phyloP scores from a whole-genome alignment of 1,140 invertebrate species.

The Drosophila jambulina region DNA sequence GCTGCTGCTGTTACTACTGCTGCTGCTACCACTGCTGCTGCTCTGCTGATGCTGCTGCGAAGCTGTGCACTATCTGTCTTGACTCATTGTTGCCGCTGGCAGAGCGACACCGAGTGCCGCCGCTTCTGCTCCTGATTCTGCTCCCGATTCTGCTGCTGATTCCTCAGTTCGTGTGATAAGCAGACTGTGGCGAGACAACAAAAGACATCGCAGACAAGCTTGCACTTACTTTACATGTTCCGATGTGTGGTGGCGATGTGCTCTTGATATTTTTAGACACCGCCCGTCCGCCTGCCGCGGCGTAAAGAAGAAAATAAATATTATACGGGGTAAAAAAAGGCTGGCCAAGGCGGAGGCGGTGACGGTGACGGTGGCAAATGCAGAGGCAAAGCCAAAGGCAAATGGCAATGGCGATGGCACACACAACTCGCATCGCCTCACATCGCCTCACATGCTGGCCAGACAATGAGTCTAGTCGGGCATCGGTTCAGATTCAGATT shows the following conservation, averaged over 20 bases:
- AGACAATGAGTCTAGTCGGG: constrained; percentile 76
- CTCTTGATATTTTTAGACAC: constrained; percentile 68
- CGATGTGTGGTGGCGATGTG: constrained; percentile 21
- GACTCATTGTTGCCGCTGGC: constrained; percentile 27
- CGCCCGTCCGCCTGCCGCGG: constrained; percentile 40
- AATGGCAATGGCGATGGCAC: constrained; percentile 50
- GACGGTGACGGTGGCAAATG: constrained; percentile 1
- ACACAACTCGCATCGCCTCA: constrained; percentile 56
- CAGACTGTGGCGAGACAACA: constrained; percentile 81
- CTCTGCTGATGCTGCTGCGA: constrained; percentile 1
- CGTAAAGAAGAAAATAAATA: constrained; percentile 20
- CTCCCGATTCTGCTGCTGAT: constrained; percentile 29
- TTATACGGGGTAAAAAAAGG: constrained; percentile 24
- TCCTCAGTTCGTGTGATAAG: constrained; percentile 57
- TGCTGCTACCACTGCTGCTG: background rate
- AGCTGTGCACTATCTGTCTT: constrained; percentile 20
- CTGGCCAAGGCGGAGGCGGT: constrained; percentile 15
- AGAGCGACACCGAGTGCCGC: constrained; percentile 20
- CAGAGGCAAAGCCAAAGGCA: constrained; percentile 54
- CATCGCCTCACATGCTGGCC: constrained; percentile 53
- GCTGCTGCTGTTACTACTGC: background rate
- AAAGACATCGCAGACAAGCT: constrained; percentile 76
- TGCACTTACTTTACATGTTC: constrained; percentile 70
- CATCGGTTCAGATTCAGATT: constrained; percentile 53
- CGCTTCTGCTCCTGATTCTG: constrained; percentile 30